phyloP scores from a whole-genome alignment of 1,140 invertebrate genomes.

The Drosophila cardini region DNA sequence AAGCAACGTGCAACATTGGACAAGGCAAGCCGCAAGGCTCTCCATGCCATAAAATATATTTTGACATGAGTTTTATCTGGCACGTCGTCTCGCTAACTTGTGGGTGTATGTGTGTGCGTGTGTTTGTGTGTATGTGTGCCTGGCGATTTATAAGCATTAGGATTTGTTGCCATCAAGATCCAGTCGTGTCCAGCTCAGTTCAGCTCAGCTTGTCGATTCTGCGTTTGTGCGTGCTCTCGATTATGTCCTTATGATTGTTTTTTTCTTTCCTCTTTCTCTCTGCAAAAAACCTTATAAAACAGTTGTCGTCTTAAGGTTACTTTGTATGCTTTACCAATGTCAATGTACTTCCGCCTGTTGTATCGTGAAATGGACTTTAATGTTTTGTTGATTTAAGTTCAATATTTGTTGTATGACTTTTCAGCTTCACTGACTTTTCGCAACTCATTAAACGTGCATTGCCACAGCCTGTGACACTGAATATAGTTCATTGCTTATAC shows the following conservation, averaged over 20 bases:
- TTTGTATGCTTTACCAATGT: slow-evolving; percentile 30
- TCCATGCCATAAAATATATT: slow-evolving; percentile 67
- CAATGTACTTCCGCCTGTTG: slow-evolving; percentile 66
- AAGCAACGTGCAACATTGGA: slow-evolving; percentile 12
- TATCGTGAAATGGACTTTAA: slow-evolving; percentile 37
- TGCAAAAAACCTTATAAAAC: slow-evolving; percentile 10
- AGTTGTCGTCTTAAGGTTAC: slow-evolving; percentile 20
- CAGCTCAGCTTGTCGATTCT: slow-evolving; percentile 31
- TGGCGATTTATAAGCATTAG: slow-evolving; percentile 77
- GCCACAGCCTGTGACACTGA: slow-evolving; percentile 8
- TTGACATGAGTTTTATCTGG: slow-evolving; percentile 79
- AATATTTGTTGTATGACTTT: slow-evolving; percentile 56
- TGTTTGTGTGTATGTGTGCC: slow-evolving; percentile 44
- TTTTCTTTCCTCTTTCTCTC: background rate
- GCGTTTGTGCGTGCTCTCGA: slow-evolving; percentile 30
- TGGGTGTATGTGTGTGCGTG: slow-evolving; percentile 30
- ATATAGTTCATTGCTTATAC: slow-evolving; percentile 42
- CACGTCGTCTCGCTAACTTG: slow-evolving; percentile 64
- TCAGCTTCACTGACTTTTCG: slow-evolving; percentile 57
- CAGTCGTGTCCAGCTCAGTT: slow-evolving; percentile 40
- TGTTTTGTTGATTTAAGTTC: slow-evolving; percentile 37
- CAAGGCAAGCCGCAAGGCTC: slow-evolving; percentile 28
- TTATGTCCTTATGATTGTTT: slow-evolving; percentile 32
- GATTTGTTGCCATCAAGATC: slow-evolving; percentile 68
- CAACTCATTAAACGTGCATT: slow-evolving; percentile 56